Conservation (phyloP, 2,113 vertebrate species). For the Mobula birostris region DNA sequence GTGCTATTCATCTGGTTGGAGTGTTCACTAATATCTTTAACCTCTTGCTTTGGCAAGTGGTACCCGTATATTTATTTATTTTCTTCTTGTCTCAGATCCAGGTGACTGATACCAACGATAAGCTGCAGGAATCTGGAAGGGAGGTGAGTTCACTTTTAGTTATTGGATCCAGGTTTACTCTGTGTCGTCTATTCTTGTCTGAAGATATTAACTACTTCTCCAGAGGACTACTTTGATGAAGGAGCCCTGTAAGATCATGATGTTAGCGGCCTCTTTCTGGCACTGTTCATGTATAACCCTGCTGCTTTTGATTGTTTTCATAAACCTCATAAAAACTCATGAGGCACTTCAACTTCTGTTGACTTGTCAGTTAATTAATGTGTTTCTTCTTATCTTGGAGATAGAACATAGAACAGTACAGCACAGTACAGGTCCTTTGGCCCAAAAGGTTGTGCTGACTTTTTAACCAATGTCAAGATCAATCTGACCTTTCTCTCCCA, state of each 20-base stretch:
- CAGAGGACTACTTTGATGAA: background rate
- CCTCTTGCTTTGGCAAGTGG: no score
- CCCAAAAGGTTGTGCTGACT: no score
- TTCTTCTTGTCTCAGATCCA: constrained; percentile 66
- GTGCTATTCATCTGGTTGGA: no score
- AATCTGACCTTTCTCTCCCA: no score
- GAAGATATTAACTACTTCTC: background rate
- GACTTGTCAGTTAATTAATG: background rate
- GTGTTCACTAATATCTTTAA: no score
- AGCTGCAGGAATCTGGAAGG: constrained; percentile 80
- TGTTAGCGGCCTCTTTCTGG: no score
- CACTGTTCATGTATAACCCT: background rate
- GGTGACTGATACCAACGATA: constrained; percentile 84
- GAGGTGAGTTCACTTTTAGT: constrained; percentile 55
- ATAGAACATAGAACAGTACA: no score
- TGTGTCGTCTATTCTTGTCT: background rate
- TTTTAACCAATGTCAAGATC: no score
- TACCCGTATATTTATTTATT: background rate
- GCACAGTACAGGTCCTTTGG: no score
- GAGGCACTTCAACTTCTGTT: background rate
- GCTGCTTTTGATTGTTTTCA: background rate
- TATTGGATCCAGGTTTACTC: background rate
- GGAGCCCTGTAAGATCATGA: background rate
- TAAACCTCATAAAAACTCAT: background rate
- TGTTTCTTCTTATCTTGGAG: background rate